Conservation (phyloP, 2,797 vertebrate species). For the Gallinago solitaria region DNA sequence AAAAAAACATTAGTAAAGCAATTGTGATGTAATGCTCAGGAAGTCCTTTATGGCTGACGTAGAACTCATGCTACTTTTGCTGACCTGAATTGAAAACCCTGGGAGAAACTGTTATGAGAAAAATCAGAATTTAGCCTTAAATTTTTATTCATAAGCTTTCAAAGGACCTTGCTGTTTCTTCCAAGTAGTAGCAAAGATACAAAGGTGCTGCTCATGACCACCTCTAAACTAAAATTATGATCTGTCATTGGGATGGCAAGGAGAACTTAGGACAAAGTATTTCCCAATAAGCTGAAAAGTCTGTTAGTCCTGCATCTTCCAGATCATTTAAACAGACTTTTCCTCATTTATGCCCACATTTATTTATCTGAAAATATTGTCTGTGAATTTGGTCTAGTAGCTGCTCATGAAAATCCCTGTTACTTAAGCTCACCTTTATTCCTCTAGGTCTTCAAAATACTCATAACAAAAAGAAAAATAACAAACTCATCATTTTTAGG, state of each 20-base stretch:
- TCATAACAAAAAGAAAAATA: background rate
- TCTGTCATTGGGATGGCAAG: background rate
- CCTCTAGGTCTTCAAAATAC: background rate
- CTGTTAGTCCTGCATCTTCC: background rate
- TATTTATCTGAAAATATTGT: background rate
- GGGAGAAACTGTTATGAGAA: background rate
- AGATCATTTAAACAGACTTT: background rate
- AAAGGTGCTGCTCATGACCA: background rate
- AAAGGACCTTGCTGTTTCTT: background rate
- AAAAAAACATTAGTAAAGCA: background rate
- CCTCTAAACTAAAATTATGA: background rate
- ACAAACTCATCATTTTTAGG: background rate
- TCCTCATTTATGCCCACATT: background rate
- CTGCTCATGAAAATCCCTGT: background rate
- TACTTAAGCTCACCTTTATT: background rate
- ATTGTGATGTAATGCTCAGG: background rate
- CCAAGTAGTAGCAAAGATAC: background rate
- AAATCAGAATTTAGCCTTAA: background rate
- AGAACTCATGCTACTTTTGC: background rate
- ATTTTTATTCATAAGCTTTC: background rate
- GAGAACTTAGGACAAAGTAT: background rate
- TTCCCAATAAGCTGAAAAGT: background rate
- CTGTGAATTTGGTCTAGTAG: background rate
- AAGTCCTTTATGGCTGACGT: background rate
- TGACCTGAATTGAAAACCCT: background rate